Evolutionary conservation across 2,113 vertebrate genomes (phyloP), one percentile per base, ranked within the genome.

Genomic region (Syngnathoides biaculeatus): DNA sequence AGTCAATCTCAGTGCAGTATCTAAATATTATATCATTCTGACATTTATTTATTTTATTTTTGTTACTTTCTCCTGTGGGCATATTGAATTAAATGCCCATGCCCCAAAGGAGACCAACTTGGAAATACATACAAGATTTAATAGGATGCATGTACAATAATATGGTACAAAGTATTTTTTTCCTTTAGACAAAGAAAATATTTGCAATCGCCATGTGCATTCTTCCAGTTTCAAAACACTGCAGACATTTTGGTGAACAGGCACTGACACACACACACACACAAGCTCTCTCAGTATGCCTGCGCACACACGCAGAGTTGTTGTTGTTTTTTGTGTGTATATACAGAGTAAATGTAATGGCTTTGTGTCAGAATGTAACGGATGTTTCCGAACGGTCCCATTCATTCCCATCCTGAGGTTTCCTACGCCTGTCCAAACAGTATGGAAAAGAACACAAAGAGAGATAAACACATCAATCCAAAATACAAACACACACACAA

Each of bases 371-470:
- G 83, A 47, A 35, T 74, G 84, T 90, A 90, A 92, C 80, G 69
- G 87, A 91, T 90, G 88, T 83, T 72, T 87, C 82, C 79, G 69
- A 84, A 83, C 85, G 79, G 69, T 74, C 72, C 81, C 89, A 90
- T 92, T 90, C 87, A 89, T 91, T 89, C 85, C 88, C 81, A 90
- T 92, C 90, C 89, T 75, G 77, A 82, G 80, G 79, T 80, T 84
- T 84, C 81, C 82, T 80, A 79, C 80, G 77, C 78, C 75, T 87
- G 86, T 82, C 84, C 74, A 88, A 83, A 83, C 83, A 87, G 80
- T 68, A 66, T 83, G 75, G 84, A 74, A 84, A 82, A 86, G 82
- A 88, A 30, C 55, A 57, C 11, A 27, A 15, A 86, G 84, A 86
- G 71, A 86, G 74, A 89, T 87, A 90, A 87, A 87, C 85, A 89